phyloP scores from a whole-genome alignment of 2,888 invertebrate species.

The Lasioglossum pauxillum region DNA sequence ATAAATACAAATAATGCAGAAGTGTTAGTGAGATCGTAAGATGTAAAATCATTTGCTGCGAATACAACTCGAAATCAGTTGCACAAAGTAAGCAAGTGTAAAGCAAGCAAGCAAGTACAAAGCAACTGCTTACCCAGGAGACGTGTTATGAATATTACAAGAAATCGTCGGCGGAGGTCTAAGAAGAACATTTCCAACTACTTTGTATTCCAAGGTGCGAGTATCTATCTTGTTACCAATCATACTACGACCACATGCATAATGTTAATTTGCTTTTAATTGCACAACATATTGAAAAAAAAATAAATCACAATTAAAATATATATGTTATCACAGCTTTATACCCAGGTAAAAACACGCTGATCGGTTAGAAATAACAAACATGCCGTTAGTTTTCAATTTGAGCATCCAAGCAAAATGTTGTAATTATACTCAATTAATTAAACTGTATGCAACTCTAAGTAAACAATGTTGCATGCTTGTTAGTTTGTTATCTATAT shows the following conservation, averaged over 20 bases:
- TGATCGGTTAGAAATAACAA: background rate
- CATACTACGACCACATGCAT: constrained; percentile 80
- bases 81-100: constrained; percentile 20
- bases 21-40: background rate
- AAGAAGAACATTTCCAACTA: constrained; percentile 82
- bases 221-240: constrained; percentile 83
- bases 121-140: constrained; percentile 64
- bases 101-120: constrained; percentile 18
- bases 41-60: background rate
- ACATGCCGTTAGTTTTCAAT: constrained; percentile 18
- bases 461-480: constrained; percentile 31
- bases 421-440: background rate
- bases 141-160: constrained; percentile 60
- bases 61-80: constrained; percentile 4
- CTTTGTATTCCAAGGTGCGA: constrained; percentile 82
- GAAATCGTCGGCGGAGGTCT: constrained; percentile 67
- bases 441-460: constrained; percentile 36
- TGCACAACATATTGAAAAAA: constrained; percentile 21
- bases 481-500: constrained; percentile 9
- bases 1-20: constrained; percentile 2
- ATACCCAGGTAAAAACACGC: background rate
- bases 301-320: constrained; percentile 21
- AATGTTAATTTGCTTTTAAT: constrained; percentile 50
- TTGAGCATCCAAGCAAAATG: background rate
- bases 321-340: background rate